Conservation (phyloP, 1,140 invertebrate genomes). For the Drosophila bocqueti region DNA sequence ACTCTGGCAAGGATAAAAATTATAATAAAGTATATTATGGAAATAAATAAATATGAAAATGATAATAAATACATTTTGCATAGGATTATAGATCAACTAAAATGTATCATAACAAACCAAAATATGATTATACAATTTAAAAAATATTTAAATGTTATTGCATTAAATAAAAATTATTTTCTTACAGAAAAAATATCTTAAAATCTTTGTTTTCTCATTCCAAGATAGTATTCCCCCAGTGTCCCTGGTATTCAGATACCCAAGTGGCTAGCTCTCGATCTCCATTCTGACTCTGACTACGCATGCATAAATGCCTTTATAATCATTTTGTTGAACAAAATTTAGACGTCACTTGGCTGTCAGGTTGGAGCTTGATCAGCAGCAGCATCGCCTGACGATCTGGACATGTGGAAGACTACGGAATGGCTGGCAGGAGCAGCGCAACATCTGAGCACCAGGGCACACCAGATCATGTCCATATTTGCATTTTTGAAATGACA, state of each 20-base stretch:
- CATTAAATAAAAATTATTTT: too few relatives aligned
- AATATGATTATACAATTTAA: too few relatives aligned
- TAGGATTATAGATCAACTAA: too few relatives aligned
- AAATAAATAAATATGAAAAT: too few relatives aligned
- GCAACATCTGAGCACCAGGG: slow-evolving; percentile 28
- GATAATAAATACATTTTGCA: too few relatives aligned
- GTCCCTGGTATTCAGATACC: slow-evolving; percentile 36
- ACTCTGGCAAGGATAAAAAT: too few relatives aligned
- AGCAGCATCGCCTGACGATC: slow-evolving; percentile 55
- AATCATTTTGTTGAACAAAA: slow-evolving; percentile 81
- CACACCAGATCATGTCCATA: slow-evolving; percentile 80
- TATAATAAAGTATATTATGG: too few relatives aligned
- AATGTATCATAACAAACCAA: too few relatives aligned
- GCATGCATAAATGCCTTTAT: slow-evolving; percentile 82
- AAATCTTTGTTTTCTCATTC: not conserved
- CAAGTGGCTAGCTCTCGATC: slow-evolving; percentile 35
- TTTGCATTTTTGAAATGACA: slow-evolving; percentile 84
- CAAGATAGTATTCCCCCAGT: slow-evolving; percentile 1
- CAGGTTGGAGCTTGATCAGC: slow-evolving; percentile 41
- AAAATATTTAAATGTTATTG: too few relatives aligned
- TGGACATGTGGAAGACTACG: slow-evolving; percentile 42
- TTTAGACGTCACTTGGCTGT: slow-evolving; percentile 81
- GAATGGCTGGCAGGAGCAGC: slow-evolving; percentile 19
- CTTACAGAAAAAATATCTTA: not conserved
- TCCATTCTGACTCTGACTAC: slow-evolving; percentile 50